phyloP scores from a whole-genome alignment of 2,888 invertebrate species.

The Diarsia mendica region DNA sequence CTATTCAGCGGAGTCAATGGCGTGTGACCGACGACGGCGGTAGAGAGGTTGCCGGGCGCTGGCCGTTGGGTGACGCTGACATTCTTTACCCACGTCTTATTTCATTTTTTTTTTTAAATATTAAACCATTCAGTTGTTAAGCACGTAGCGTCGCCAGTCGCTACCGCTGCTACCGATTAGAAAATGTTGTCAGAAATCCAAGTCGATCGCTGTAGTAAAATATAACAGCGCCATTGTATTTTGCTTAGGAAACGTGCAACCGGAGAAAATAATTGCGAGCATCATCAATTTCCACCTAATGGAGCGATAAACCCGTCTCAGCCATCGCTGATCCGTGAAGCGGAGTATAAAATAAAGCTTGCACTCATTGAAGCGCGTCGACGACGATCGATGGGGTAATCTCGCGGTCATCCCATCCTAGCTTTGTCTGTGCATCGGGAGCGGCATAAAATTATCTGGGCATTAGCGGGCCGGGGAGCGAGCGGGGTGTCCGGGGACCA shows the following conservation, averaged over 20 bases:
- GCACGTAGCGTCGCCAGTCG: conserved; percentile 66
- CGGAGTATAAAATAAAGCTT: conserved; percentile 82
- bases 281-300: conserved; percentile 80
- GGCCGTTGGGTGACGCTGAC: conserved; percentile 83
- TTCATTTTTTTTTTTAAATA: conserved; percentile 76
- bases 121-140: conserved; percentile 72
- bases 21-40: conserved; percentile 86
- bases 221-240: conserved; percentile 57
- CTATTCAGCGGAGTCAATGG: conserved; percentile 89
- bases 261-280: conserved; percentile 66
- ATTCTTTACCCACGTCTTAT: conserved; percentile 85
- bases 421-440: conserved; percentile 83
- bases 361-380: conserved; percentile 85
- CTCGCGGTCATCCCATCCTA: conserved; percentile 85
- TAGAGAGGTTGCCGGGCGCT: conserved; percentile 82
- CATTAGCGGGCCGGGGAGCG: conserved; percentile 83
- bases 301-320: conserved; percentile 81
- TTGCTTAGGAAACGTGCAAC: conserved; percentile 55
- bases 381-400: conserved; percentile 85
- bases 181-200: conserved; percentile 59
- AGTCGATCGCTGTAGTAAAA: conserved; percentile 54
- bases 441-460: conserved; percentile 89
- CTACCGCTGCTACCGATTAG: conserved; percentile 64
- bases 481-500: conserved; percentile 86
- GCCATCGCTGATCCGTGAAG: conserved; percentile 81